Percentiles rank a stretch among this genome's conserved stretches.
Evolutionary conservation across 2,797 vertebrate species (phyloP).

Genomic region (Columba guinea): DNA sequence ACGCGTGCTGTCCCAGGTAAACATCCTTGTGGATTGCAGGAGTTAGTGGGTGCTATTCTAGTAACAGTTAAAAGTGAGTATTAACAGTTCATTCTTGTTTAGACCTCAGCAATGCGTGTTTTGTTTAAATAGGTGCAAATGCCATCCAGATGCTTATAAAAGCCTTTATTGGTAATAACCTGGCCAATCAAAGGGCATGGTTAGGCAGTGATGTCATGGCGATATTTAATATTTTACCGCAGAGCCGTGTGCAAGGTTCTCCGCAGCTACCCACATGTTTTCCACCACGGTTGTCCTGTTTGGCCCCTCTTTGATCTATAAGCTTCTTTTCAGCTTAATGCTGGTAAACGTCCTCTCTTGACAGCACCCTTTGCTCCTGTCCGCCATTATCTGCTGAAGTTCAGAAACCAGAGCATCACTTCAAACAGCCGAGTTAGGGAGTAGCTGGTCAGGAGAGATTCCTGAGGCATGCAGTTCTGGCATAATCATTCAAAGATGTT

Average conservation of each 20-base stretch:
- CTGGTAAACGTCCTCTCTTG: conserved; percentile 81
- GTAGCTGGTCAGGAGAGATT: conserved; percentile 81
- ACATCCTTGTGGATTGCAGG: conserved; percentile 60
- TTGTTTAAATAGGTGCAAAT: conserved; percentile 90
- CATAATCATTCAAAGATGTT: conserved; percentile 91
- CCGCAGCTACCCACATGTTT: conserved; percentile 74
- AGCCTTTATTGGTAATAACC: conserved; percentile 80
- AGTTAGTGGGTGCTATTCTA: conserved; percentile 81
- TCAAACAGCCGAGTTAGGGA: conserved; percentile 81
- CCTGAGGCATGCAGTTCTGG: conserved; percentile 79
- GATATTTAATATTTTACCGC: conserved; percentile 80
- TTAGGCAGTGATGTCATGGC: conserved; percentile 77
- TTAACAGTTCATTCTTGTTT: conserved; percentile 84
- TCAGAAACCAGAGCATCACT: conserved; percentile 84
- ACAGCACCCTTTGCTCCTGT: conserved; percentile 81
- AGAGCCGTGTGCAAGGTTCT: conserved; percentile 71
- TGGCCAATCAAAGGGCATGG: conserved; percentile 80
- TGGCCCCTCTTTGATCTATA: conserved; percentile 79
- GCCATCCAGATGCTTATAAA: conserved; percentile 84
- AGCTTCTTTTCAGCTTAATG: conserved; percentile 78
- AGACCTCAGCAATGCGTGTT: conserved; percentile 79
- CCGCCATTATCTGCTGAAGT: conserved; percentile 81
- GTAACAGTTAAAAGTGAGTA: conserved; percentile 82
- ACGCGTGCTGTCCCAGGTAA: conserved; percentile 54
- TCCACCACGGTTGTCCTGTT: conserved; percentile 71